Percentiles rank a stretch among this genome's conserved stretches.
phyloP scores from a whole-genome alignment of 2,888 invertebrate species.

The Drosophila dives region DNA sequence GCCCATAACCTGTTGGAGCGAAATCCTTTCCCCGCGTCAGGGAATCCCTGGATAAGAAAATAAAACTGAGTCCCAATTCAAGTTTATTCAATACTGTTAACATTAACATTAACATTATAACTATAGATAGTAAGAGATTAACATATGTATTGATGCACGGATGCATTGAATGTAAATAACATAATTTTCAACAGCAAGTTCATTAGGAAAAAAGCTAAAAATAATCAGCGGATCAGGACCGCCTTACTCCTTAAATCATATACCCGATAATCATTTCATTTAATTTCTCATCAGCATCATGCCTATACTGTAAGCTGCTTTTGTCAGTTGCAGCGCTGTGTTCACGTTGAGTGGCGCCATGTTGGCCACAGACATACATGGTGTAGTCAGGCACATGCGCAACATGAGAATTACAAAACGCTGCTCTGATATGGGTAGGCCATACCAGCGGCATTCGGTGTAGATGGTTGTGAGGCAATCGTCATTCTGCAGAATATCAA shows the following conservation, averaged over 20 bases:
- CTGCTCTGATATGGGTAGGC: constrained; percentile 53
- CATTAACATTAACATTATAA: no score
- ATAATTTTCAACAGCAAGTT: no score
- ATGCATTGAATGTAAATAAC: no score
- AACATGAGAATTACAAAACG: constrained; percentile 65
- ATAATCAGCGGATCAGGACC: constrained; percentile 56
- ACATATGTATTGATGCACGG: no score
- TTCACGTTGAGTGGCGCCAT: constrained; percentile 60
- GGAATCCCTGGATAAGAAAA: no score
- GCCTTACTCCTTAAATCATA: not conserved
- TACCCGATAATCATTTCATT: no score
- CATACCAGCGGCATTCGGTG: constrained; percentile 62
- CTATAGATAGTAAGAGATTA: no score
- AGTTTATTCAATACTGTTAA: no score
- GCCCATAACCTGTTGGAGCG: no score
- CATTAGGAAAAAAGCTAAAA: constrained; percentile 78
- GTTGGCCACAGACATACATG: constrained; percentile 48
- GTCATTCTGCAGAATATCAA: constrained; percentile 51
- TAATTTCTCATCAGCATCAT: constrained; percentile 39
- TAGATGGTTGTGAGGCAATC: constrained; percentile 55
- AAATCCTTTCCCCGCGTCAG: no score
- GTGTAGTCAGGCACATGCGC: constrained; percentile 50
- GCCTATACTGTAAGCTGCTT: constrained; percentile 42
- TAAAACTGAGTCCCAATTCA: no score
- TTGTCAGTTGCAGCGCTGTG: constrained; percentile 60